These are phyloP conservation scores for Motacilla alba DNA, from an alignment of 2,113 vertebrate genomes.

Conservation along the genomic window DNA sequence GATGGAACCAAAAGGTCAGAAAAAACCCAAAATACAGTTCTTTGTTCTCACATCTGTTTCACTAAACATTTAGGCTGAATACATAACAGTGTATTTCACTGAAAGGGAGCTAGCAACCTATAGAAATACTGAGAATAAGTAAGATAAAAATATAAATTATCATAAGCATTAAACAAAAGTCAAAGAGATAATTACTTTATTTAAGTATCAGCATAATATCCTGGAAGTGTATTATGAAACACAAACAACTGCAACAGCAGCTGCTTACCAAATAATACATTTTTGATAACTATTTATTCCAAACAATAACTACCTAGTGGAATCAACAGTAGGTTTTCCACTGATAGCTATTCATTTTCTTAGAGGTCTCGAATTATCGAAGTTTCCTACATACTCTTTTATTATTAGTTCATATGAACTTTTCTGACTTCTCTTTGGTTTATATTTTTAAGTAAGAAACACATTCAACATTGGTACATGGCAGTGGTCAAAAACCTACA, in stretches of 20 bases:
- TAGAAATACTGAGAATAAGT: not conserved
- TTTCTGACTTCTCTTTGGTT: not conserved
- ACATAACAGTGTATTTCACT: not conserved
- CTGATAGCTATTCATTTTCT: not conserved
- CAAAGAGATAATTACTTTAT: not conserved
- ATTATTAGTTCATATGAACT: not conserved
- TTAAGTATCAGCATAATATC: not conserved
- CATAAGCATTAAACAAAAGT: not conserved
- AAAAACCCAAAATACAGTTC: not conserved
- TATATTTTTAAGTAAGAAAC: not conserved
- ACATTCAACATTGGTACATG: not conserved
- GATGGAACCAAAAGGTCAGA: not conserved
- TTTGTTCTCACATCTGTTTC: not conserved
- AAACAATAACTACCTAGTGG: not conserved
- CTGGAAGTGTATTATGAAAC: not conserved
- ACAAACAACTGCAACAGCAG: not conserved
- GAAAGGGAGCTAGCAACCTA: not conserved
- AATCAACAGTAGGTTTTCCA: not conserved
- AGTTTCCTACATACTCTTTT: not conserved
- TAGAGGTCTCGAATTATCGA: not conserved
- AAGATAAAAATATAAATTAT: not conserved
- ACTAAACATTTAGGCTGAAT: not conserved
- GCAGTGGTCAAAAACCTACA: not conserved
- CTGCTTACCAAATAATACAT: not conserved
- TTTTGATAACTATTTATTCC: not conserved